Evolutionary conservation across 2,888 invertebrate genomes (phyloP), one percentile per base, ranked within the genome.

Genomic region (Pyrocoelia pectoralis): DNA sequence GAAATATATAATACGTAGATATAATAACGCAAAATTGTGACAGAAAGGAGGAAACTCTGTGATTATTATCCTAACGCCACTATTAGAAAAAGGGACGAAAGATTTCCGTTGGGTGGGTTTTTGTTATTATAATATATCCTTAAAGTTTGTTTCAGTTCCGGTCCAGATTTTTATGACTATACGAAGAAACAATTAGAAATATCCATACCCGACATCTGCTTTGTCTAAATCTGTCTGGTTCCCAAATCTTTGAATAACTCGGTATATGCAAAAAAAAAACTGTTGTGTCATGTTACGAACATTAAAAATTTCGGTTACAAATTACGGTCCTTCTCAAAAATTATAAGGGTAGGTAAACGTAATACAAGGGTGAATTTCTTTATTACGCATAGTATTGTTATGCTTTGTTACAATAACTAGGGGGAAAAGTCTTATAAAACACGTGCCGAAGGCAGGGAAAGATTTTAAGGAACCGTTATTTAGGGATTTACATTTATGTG

Each of bases 111-210:
- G 48, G 10, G 51, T 54, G 54, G 55, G 58, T 63, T 63, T n/a
- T 63, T 63, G 63, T 63, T 63, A 63, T 63, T 63, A 40, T 63
- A 63, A 63, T 59, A 51, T 58, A 58, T 63, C 58, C 55, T 63
- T 29, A 38, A 59, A 63, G 55, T 63, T 55, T 51, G 46, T 10
- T 57, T 19, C 33, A 51, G 63, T 59, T 63, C 63, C 63, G 63
- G 58, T 63, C 55, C 59, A 63, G 55, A 59, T 63, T 62, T 62
- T 40, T 38, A 53, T 17, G 50, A 14, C 19, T 43, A 33, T 49
- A 54, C 54, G 28, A 6, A 24, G 41, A 53, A 46, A 53, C 58
- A 52, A 53, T 54, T 48, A n/a, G 17, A 33, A 8, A 33, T 33
- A 8, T 33, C n/a, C 59, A 55, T 29, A 54, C 24, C 17, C 28